phyloP scores from a whole-genome alignment of 2,888 invertebrate genomes.

The Lasioglossum leucozonium region DNA sequence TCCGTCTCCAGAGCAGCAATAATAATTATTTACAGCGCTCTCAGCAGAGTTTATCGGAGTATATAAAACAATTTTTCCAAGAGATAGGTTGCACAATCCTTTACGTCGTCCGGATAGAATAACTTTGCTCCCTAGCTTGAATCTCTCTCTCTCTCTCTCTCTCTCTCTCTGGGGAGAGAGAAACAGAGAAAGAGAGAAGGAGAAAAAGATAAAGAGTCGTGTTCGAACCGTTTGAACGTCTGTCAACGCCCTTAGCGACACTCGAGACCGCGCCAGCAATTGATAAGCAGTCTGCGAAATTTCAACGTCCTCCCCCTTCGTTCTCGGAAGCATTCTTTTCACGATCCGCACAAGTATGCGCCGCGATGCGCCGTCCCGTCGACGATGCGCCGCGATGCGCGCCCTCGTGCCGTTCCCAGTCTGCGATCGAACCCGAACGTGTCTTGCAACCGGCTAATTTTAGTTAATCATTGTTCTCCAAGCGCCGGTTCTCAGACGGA shows the following conservation, averaged over 20 bases:
- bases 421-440: neutral
- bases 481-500: neutral
- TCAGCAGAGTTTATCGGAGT: neutral
- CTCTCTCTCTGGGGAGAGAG: too few relatives aligned
- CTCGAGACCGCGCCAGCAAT: constrained; percentile 48
- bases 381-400: neutral
- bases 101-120: neutral
- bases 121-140: neutral
- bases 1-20: neutral
- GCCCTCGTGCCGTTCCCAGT: constrained; percentile 12
- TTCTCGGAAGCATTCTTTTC: constrained; percentile 60
- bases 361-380: constrained; percentile 18
- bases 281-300: constrained; percentile 65
- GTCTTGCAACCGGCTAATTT: constrained; percentile 14
- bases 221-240: constrained; percentile 35
- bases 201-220: constrained; percentile 15
- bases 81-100: neutral
- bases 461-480: constrained; percentile 16
- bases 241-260: constrained; percentile 51
- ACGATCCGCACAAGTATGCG: constrained; percentile 50
- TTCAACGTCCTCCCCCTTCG: constrained; percentile 39
- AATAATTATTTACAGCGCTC: constrained; percentile 1
- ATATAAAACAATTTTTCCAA: constrained; percentile 4
- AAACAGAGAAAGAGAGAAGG: neutral
- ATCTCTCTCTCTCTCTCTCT: too few relatives aligned